phyloP scores from a whole-genome alignment of 2,888 invertebrate species.

The Drymonia ruficornis region DNA sequence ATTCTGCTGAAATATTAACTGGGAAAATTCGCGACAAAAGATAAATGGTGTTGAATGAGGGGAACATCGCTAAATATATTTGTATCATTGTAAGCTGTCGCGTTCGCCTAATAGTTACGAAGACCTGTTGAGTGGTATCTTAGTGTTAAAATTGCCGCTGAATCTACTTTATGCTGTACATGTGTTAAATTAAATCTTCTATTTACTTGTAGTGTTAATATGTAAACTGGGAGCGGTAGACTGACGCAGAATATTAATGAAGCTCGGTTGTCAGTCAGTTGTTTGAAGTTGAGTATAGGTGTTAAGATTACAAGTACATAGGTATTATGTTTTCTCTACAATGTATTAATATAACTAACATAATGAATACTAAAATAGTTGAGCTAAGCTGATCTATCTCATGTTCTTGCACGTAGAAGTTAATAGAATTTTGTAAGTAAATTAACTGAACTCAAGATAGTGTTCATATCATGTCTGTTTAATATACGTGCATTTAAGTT shows the following conservation, averaged over 20 bases:
- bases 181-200: constrained; percentile 22
- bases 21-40: constrained; percentile 62
- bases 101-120: constrained; percentile 34
- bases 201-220: constrained; percentile 7
- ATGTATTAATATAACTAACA: background rate
- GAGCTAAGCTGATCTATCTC: no score
- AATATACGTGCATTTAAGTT: no score
- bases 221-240: background rate
- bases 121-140: constrained; percentile 37
- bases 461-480: no score
- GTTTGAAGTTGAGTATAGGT: background rate
- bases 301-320: background rate
- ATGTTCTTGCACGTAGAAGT: no score
- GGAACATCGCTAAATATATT: constrained; percentile 38
- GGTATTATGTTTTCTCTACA: background rate
- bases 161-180: constrained; percentile 11
- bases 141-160: constrained; percentile 11
- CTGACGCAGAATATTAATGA: background rate
- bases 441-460: no score
- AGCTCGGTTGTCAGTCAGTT: background rate
- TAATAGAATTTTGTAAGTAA: no score
- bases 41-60: constrained; percentile 52
- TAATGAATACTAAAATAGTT: no score
- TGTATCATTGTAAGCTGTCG: constrained; percentile 41
- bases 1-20: constrained; percentile 78